These are phyloP conservation scores for Anableps anableps DNA, from an alignment of 2,797 vertebrate genomes.

Conservation along the genomic window DNA sequence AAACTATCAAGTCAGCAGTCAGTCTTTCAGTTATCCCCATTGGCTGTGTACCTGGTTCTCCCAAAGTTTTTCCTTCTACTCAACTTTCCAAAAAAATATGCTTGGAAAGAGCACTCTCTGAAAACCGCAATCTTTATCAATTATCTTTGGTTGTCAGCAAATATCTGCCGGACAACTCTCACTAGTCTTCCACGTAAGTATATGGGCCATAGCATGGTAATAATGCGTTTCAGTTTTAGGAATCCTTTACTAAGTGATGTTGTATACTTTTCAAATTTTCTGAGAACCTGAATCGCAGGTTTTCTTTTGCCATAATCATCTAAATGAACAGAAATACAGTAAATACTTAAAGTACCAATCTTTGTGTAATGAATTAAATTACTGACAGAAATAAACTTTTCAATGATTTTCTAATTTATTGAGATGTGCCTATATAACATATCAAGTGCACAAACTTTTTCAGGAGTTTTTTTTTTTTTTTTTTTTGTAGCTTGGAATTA, in stretches of 20 bases:
- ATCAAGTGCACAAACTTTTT: constrained; percentile 20
- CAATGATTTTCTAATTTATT: not conserved
- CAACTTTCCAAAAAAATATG: not conserved
- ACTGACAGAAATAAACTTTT: not conserved
- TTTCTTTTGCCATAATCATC: not conserved
- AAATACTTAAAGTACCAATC: not conserved
- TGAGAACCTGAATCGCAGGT: not conserved
- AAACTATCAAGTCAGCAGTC: not conserved
- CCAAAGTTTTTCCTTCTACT: not conserved
- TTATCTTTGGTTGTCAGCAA: no score
- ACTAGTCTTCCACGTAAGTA: no score
- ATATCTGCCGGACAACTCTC: no score
- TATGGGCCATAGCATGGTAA: no score
- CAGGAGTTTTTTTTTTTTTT: not conserved
- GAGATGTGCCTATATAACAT: constrained; percentile 18
- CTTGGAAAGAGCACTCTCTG: not conserved
- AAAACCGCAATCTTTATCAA: no score
- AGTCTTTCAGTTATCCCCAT: not conserved
- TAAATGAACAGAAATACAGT: not conserved
- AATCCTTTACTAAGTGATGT: not conserved
- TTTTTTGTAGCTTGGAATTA: not conserved
- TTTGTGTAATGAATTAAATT: not conserved
- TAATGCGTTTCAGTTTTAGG: no score
- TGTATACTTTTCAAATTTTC: not conserved
- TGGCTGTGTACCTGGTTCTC: not conserved